Base-by-base conservation (phyloP, 2,113 vertebrate genomes). In the Festucalex cinctus region DNA sequence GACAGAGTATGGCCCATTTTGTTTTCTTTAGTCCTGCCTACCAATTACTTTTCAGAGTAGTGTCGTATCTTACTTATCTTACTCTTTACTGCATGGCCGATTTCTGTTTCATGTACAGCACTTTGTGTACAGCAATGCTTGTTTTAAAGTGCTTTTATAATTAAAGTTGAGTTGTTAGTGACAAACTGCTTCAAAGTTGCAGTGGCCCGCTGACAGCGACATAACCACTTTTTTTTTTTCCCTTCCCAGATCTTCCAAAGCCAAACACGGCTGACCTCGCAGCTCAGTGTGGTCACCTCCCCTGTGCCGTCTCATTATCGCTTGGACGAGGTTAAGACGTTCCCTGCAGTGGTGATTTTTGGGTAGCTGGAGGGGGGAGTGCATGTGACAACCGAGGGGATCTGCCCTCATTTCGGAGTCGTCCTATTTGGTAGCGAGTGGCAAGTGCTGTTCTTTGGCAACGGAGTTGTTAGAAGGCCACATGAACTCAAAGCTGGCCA, bases 331-430 rank as follows among this genome's bases (percentile, higher is more conserved):
- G 78, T 26, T 68, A 69, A 74, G 62, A 54, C 35, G 9, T 61
- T 78, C 57, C 75, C 78, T 26, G 43, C 64, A 63, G 78, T 61
- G 39, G 37, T 66, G 65, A 57, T 48, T 74, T 79, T 19, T 62
- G 37, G 69, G 64, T 53, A 63, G 49, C 56, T 63, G 61, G 68
- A 37, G 26, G 39, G 75, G 75, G 59, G 74, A 68, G 68, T n/a
- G 63, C 62, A 44, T 75, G 62, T 9, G 9, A 80, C 83, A 82
- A 80, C 85, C 74, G n/a, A 71, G 22, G 85, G 85, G 86, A 88
- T 83, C 81, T 89, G 85, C 56, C 88, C 88, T 89, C 75, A 79
- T 43, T 88, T 88, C 44, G 13, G 32, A 43, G 62, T 72, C 80
- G 85, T 54, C 80, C 87, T 81, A 84, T 79, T 89, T 89, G 76